These are phyloP conservation scores for Corella eumyota DNA, from an alignment of 23 tunicate genomes.

Conservation along the genomic window DNA sequence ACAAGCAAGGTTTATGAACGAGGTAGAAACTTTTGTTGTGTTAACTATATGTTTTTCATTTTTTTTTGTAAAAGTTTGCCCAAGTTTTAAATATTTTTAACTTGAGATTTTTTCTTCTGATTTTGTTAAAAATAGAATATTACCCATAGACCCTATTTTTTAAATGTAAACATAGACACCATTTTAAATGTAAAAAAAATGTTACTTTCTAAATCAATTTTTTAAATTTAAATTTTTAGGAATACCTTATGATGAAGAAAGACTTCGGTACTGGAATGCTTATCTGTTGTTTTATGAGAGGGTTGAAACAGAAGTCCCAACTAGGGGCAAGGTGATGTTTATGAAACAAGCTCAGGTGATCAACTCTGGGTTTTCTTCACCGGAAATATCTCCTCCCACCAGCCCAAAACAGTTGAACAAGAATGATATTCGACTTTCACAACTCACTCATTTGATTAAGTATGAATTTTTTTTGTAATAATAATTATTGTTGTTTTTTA, in stretches of 20 bases:
- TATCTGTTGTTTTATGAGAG: constrained; percentile 81
- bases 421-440: constrained; percentile 55
- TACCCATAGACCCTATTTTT: no score
- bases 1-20: constrained; percentile 45
- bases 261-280: constrained; percentile 79
- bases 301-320: constrained; percentile 11
- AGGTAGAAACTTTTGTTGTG: no score
- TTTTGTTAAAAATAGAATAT: background rate
- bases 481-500: background rate
- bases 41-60: no score
- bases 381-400: constrained; percentile 55
- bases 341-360: constrained; percentile 39
- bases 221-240: constrained; percentile 17
- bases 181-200: no score
- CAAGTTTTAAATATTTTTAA: no score
- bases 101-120: background rate
- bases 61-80: background rate
- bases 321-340: constrained; percentile 24
- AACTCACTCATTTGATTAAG: constrained; percentile 67
- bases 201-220: no score
- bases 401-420: constrained; percentile 39
- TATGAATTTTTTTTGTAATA: background rate
- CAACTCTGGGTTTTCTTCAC: constrained; percentile 31
- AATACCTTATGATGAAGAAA: constrained; percentile 60
- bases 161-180: no score